These are phyloP conservation scores for Encarsia formosa DNA, from an alignment of 2,888 invertebrate species.

Conservation along the genomic window DNA sequence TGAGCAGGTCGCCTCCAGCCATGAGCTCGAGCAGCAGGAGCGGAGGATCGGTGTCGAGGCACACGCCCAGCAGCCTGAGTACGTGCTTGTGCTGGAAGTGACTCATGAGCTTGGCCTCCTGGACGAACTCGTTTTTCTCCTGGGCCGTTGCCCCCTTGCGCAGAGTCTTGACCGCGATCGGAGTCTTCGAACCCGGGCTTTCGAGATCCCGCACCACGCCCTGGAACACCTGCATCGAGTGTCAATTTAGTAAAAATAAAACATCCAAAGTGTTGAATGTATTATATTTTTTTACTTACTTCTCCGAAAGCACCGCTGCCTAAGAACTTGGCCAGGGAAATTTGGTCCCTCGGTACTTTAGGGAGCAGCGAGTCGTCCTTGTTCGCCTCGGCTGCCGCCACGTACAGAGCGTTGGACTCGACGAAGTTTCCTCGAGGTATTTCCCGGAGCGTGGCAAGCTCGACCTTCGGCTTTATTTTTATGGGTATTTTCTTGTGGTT, in stretches of 20 bases:
- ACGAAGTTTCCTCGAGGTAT: constrained; percentile 73
- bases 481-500: constrained; percentile 66
- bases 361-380: constrained; percentile 77
- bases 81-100: constrained; percentile 97
- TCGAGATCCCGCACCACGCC: constrained; percentile 74
- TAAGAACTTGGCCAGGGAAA: constrained; percentile 81
- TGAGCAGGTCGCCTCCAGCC: constrained; percentile 93
- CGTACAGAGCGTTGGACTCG: constrained; percentile 83
- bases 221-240: constrained; percentile 64
- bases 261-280: neutral
- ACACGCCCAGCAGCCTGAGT: constrained; percentile 86
- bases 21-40: constrained; percentile 95
- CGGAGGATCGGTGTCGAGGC: constrained; percentile 88
- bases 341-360: constrained; percentile 80
- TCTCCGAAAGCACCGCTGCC: constrained; percentile 97
- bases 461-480: constrained; percentile 68
- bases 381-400: constrained; percentile 61
- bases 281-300: constrained; percentile 48
- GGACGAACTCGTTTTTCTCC: constrained; percentile 89
- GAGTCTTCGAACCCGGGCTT: constrained; percentile 56
- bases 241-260: neutral
- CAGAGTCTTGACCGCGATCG: constrained; percentile 93
- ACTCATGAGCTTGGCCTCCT: constrained; percentile 96
- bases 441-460: constrained; percentile 80
- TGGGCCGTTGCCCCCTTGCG: constrained; percentile 86